These are phyloP conservation scores for Cylas formicarius DNA, from an alignment of 1,140 invertebrate genomes.

Conservation along the genomic window DNA sequence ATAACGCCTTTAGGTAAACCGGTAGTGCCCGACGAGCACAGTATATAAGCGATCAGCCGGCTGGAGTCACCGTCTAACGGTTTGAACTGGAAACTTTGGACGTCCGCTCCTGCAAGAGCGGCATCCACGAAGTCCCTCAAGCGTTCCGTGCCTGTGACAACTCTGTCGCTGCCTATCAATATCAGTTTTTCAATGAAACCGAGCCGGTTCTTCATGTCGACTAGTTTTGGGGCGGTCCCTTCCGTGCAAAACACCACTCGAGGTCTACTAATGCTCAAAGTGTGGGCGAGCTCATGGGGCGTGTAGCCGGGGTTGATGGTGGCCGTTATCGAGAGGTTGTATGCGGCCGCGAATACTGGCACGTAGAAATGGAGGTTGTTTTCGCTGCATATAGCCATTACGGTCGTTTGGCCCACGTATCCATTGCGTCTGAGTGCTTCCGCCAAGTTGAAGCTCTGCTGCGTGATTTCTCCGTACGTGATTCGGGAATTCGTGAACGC, in stretches of 20 bases:
- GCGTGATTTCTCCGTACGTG: constrained; percentile 15
- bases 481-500: constrained; percentile 14
- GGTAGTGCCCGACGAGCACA: constrained; percentile 59
- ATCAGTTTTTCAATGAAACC: constrained; percentile 23
- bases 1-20: constrained; percentile 72
- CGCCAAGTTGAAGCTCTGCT: constrained; percentile 20
- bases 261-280: constrained; percentile 45
- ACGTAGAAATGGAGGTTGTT: constrained; percentile 49
- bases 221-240: constrained; percentile 21
- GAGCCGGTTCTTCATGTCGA: constrained; percentile 24
- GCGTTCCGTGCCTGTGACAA: constrained; percentile 5
- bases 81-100: constrained; percentile 8
- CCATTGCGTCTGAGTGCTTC: constrained; percentile 16
- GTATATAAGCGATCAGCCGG: constrained; percentile 36
- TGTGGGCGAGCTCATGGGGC: constrained; percentile 46
- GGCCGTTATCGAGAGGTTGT: constrained; percentile 47
- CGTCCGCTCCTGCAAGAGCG: neutral
- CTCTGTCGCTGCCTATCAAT: constrained; percentile 18
- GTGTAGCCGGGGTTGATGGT: constrained; percentile 52
- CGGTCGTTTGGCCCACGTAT: constrained; percentile 30
- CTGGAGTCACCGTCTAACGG: constrained; percentile 19
- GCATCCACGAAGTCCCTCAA: constrained; percentile 19
- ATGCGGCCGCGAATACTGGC: constrained; percentile 45
- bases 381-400: constrained; percentile 49
- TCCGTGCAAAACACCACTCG: constrained; percentile 43